These are phyloP conservation scores for Coendou prehensilis DNA, from an alignment of 2,797 vertebrate genomes.

Conservation along the genomic window DNA sequence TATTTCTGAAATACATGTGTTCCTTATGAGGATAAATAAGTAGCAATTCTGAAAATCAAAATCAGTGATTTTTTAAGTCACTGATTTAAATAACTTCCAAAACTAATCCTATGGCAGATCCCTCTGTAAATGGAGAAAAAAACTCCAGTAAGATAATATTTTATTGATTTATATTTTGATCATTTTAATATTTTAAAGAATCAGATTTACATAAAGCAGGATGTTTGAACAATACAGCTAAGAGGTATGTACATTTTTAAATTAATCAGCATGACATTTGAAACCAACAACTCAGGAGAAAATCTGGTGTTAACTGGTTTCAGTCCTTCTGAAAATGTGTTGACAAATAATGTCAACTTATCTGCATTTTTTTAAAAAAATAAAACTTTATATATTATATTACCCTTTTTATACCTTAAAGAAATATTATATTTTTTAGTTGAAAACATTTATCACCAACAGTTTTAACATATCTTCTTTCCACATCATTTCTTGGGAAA, in stretches of 20 bases:
- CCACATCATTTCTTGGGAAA: neutral
- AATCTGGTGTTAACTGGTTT: neutral
- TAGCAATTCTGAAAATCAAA: neutral
- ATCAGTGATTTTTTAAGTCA: neutral
- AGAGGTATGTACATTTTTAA: neutral
- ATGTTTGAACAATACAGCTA: neutral
- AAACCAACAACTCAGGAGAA: neutral
- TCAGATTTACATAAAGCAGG: neutral
- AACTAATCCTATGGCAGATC: neutral
- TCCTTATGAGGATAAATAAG: neutral
- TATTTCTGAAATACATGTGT: neutral
- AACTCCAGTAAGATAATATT: neutral
- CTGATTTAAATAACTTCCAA: neutral
- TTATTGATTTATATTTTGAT: neutral
- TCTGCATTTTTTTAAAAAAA: neutral
- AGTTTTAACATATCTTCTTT: neutral
- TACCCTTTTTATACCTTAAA: neutral
- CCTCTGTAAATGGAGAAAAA: neutral
- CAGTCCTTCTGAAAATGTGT: neutral
- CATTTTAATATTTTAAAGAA: conserved; percentile 26
- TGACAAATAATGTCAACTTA: neutral
- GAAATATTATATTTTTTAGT: neutral
- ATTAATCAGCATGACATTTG: neutral
- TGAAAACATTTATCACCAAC: conserved; percentile 5
- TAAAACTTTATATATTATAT: neutral